Evolutionary conservation across 2,797 vertebrate genomes (phyloP).

Genomic region (Lacerta viridis): DNA sequence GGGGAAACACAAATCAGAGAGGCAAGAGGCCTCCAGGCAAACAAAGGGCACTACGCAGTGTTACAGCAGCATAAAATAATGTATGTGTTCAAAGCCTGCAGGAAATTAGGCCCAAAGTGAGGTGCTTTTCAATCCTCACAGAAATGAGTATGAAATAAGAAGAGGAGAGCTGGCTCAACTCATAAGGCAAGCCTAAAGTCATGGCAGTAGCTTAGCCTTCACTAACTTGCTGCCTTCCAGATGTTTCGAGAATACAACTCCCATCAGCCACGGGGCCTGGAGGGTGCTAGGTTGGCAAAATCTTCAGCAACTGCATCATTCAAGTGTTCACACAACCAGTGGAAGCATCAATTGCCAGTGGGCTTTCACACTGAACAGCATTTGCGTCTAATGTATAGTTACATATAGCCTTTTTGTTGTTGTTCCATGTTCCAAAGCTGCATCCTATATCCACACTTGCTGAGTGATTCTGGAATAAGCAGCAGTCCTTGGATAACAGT

Average conservation of each 20-base stretch:
- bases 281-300: too few species aligned
- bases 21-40: neutral
- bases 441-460: neutral
- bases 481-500: neutral
- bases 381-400: neutral
- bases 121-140: neutral
- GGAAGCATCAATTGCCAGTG: neutral
- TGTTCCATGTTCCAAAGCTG: neutral
- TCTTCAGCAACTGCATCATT: neutral
- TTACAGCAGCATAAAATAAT: neutral
- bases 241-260: too few species aligned
- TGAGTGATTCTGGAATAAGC: neutral
- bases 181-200: neutral
- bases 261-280: too few species aligned
- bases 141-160: neutral
- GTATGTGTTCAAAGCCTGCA: neutral
- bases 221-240: too few species aligned
- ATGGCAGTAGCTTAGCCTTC: neutral
- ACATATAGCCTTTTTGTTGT: neutral
- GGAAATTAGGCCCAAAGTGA: neutral
- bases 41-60: neutral
- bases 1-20: neutral
- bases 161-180: neutral
- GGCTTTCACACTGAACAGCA: neutral
- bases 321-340: neutral